Percentiles rank a stretch among this genome's conserved stretches.
These are phyloP conservation scores for Drosophila simulans DNA, from an alignment of 1,140 invertebrate genomes.

Conservation along the genomic window DNA sequence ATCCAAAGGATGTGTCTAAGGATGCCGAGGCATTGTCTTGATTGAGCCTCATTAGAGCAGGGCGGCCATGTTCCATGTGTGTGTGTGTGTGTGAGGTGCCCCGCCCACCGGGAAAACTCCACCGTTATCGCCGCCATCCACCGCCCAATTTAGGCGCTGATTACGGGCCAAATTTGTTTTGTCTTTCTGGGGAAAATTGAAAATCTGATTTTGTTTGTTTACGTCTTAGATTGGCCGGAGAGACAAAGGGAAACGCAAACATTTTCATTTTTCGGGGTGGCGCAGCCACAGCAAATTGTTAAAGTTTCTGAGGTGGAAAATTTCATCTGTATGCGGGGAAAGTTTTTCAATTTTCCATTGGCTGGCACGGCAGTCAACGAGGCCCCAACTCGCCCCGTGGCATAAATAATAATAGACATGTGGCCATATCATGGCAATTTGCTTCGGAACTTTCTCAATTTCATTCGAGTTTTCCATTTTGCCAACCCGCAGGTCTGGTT, in stretches of 20 bases:
- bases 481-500: conserved; percentile 92
- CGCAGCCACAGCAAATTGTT: conserved; percentile 65
- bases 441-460: conserved; percentile 59
- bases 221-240: conserved; percentile 51
- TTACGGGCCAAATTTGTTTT: conserved; percentile 81
- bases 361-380: conserved; percentile 50
- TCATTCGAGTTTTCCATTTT: conserved; percentile 6
- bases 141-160: conserved; percentile 73
- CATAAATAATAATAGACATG: conserved; percentile 63
- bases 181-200: conserved; percentile 72
- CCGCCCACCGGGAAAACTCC: not conserved
- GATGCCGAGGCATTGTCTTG: conserved; percentile 72
- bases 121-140: too few species aligned
- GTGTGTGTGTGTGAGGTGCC: conserved; percentile 38
- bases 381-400: conserved; percentile 30
- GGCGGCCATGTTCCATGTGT: conserved; percentile 17
- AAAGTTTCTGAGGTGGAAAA: conserved; percentile 84
- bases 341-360: conserved; percentile 81
- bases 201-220: conserved; percentile 82
- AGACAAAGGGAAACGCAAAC: not conserved
- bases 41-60: conserved; percentile 74
- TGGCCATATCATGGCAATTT: conserved; percentile 64
- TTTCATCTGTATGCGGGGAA: conserved; percentile 76
- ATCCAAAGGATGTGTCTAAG: conserved; percentile 59
- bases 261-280: conserved; percentile 6